A percentile compares a stretch with the other conserved stretches of the same genome.
These are phyloP conservation scores for Argya squamiceps DNA, from an alignment of 2,797 vertebrate genomes.

Conservation along the genomic window DNA sequence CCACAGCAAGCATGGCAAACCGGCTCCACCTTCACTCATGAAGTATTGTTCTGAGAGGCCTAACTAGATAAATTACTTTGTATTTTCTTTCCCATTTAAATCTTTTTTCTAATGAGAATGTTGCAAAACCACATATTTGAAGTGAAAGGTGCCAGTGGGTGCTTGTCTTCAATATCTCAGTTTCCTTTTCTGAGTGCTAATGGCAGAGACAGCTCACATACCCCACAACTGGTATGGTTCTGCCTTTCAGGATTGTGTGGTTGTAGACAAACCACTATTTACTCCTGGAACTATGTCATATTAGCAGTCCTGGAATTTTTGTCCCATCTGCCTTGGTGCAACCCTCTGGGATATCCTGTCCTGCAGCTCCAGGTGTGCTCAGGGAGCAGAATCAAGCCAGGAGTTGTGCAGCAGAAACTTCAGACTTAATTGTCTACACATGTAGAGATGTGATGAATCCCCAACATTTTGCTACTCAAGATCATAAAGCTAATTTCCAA, in stretches of 20 bases:
- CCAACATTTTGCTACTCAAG: neutral
- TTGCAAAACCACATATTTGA: neutral
- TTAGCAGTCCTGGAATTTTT: neutral
- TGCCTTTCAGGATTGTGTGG: fast-evolving
- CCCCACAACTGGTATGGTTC: fast-evolving
- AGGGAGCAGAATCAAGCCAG: neutral
- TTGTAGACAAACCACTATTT: neutral
- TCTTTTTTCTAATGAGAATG: neutral
- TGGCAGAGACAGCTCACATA: neutral
- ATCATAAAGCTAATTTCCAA: neutral
- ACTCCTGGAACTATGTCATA: neutral
- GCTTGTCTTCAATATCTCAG: neutral
- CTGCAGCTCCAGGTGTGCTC: neutral
- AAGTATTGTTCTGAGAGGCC: neutral
- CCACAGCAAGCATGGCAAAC: neutral
- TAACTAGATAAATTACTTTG: neutral
- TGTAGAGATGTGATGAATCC: neutral
- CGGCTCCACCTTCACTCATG: neutral
- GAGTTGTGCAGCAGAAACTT: neutral
- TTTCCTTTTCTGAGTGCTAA: neutral
- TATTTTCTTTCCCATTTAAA: neutral
- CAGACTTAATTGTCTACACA: neutral
- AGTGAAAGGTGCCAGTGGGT: neutral
- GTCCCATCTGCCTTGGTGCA: neutral
- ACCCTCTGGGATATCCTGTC: neutral